These are phyloP conservation scores for Lasiurus borealis DNA, from an alignment of 2,113 vertebrate species.

Conservation along the genomic window DNA sequence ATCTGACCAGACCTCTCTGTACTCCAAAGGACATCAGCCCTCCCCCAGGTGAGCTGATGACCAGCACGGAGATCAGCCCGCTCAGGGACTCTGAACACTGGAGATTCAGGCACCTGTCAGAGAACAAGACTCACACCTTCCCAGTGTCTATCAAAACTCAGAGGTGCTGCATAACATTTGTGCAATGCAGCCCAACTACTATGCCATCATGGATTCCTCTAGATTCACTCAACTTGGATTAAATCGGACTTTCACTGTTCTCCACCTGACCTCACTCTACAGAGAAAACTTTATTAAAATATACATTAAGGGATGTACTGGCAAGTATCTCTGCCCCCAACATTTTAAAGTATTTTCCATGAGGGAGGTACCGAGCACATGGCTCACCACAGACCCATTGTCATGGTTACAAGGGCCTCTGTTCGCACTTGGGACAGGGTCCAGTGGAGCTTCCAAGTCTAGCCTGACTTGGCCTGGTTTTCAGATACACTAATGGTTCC, in stretches of 20 bases:
- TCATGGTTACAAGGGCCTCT: neutral
- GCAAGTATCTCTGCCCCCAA: too few species aligned
- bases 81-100: neutral
- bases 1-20: fast-evolving
- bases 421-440: neutral
- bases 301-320: neutral
- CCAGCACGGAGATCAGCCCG: fast-evolving
- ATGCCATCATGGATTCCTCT: neutral
- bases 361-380: neutral
- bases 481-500: neutral
- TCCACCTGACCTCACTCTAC: neutral
- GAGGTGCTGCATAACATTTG: neutral
- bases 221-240: neutral
- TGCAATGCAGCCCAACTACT: neutral
- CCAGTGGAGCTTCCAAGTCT: too few species aligned
- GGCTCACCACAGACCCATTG: neutral
- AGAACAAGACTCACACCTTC: neutral
- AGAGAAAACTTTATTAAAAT: neutral
- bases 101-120: neutral
- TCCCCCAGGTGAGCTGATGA: neutral
- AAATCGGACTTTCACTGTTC: neutral
- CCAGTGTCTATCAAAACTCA: neutral
- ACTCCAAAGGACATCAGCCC: too few species aligned
- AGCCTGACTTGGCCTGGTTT: neutral
- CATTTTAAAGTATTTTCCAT: neutral